Conservation (phyloP, 64 coral and sea anemone species). For the Actinia tenebrosa region DNA sequence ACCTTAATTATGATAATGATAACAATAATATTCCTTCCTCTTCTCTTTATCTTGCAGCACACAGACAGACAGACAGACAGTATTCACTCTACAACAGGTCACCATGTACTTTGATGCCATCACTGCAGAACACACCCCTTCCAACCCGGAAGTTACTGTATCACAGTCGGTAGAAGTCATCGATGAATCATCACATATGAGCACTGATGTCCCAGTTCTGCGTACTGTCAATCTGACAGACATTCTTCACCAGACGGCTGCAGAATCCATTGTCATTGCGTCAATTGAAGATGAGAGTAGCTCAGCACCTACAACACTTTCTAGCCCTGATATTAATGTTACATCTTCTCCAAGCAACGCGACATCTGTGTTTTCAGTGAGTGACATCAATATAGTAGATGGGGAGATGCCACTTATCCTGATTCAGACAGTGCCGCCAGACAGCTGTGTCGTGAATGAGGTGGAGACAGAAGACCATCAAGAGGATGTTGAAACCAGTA, state of each 20-base stretch:
- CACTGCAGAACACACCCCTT: neutral
- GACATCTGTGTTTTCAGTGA: constrained; percentile 8
- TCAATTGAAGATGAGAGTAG: neutral
- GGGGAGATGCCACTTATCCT: neutral
- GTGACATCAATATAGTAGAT: neutral
- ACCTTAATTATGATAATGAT: neutral
- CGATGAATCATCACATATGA: neutral
- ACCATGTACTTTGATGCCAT: constrained; percentile 10
- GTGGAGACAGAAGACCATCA: neutral
- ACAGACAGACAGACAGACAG: neutral
- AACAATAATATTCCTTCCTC: neutral
- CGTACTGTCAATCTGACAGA: constrained; percentile 6
- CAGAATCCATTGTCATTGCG: neutral
- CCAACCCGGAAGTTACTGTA: neutral
- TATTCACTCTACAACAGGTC: neutral
- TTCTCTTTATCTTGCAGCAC: neutral
- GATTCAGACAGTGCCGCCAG: neutral
- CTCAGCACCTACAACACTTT: neutral
- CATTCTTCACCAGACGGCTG: neutral
- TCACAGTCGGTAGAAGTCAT: constrained; percentile 14
- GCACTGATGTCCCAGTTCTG: neutral
- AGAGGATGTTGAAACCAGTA: neutral
- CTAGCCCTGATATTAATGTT: neutral
- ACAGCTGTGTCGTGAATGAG: neutral
- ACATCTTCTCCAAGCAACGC: neutral